Conservation (phyloP, 2,888 invertebrate genomes). For the Endotricha flammealis region DNA sequence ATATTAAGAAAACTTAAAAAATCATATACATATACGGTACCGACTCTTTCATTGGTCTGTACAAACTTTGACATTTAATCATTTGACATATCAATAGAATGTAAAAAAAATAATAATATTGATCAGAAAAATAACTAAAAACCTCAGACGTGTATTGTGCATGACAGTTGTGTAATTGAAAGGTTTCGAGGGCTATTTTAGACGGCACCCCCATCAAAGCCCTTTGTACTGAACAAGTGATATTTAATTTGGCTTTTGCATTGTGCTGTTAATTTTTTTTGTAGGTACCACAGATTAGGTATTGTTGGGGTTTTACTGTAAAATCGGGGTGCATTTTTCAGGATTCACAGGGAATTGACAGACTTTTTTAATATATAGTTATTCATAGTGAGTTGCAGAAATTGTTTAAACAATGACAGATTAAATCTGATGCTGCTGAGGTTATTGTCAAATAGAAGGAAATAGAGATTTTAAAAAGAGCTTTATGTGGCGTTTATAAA, state of each 20-base stretch:
- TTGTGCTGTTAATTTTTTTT: constrained; percentile 27
- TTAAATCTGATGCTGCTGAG: too few species aligned
- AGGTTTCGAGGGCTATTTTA: constrained; percentile 42
- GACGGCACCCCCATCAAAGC: constrained; percentile 31
- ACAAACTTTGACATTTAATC: too few species aligned
- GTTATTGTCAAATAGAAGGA: too few species aligned
- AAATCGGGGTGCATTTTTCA: constrained; percentile 4
- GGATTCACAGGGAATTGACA: neutral
- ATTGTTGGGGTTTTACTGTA: constrained; percentile 10
- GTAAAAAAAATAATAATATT: too few species aligned
- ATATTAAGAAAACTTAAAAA: too few species aligned
- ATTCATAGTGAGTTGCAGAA: neutral
- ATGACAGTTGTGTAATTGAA: constrained; percentile 60
- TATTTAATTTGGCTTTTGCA: constrained; percentile 36
- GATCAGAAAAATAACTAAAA: constrained; percentile 2
- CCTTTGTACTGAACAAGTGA: constrained; percentile 33
- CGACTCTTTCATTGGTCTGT: too few species aligned
- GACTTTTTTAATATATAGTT: constrained; percentile 1
- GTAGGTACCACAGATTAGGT: constrained; percentile 17
- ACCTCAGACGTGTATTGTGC: constrained; percentile 29
- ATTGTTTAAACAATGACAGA: too few species aligned
- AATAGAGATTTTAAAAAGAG: too few species aligned
- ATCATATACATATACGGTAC: too few species aligned
- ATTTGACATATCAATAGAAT: too few species aligned
- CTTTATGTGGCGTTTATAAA: too few species aligned